phyloP scores from a whole-genome alignment of 2,113 vertebrate species.

The Malaclemys terrapin region DNA sequence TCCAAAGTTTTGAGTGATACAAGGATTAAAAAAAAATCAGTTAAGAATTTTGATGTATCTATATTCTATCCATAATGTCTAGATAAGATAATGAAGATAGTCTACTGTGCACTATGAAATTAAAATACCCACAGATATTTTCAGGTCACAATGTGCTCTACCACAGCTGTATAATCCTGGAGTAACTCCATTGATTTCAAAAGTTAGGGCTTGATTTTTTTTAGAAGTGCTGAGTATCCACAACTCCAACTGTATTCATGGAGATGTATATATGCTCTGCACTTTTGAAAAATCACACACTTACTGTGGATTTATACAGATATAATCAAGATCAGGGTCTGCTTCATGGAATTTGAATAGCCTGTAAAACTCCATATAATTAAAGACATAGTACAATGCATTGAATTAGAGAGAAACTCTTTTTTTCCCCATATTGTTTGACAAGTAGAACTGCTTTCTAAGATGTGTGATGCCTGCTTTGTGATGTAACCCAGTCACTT shows the following conservation, averaged over 20 bases:
- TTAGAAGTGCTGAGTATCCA: background rate
- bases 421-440: background rate
- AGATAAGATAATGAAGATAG: background rate
- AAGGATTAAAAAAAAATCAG: background rate
- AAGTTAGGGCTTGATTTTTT: background rate
- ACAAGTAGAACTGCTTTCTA: background rate
- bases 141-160: fast-evolving
- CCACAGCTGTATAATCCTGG: background rate
- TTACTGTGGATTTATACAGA: background rate
- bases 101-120: background rate
- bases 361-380: fast-evolving
- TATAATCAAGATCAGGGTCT: fast-evolving
- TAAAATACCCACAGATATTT: background rate
- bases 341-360: background rate
- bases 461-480: background rate
- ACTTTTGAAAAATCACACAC: background rate
- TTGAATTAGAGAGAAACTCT: background rate
- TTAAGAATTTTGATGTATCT: background rate
- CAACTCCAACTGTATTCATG: fast-evolving
- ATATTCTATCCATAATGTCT: background rate
- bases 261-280: background rate
- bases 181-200: background rate
- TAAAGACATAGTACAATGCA: background rate
- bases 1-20: background rate
- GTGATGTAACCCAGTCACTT: background rate